Evolutionary conservation across 2,113 vertebrate species (phyloP), one percentile per base, ranked within the genome.

Genomic region (Fulica atra): DNA sequence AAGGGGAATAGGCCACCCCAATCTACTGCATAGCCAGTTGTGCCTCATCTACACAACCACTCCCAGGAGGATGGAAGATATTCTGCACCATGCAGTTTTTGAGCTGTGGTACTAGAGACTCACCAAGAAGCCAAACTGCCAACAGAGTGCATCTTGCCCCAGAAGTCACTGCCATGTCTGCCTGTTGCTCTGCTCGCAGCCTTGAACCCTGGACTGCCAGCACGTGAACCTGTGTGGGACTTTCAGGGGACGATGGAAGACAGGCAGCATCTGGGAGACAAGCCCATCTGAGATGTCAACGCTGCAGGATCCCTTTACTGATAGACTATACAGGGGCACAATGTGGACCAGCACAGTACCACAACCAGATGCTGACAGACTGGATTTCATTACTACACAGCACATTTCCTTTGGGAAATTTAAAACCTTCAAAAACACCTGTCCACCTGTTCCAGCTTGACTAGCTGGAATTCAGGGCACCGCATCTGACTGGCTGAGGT

Each of bases 281-380:
- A 77, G 60, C 9, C 31, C 35, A 28, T 10, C 10, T 3, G 0
- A 56, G 33, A 59, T 9, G 4, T 59, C 36, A 33, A 0, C 10
- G 29, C 19, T 68, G 25, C n/a, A 51, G 61, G 13, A 7, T 38
- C 7, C 17, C 42, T 70, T 74, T 50, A n/a, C n/a, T 7, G 19
- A 77, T 10, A 31, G 1, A 5, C 23, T 33, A 0, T 21, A 17
- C 46, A 28, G 2, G 9, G 17, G 44, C 54, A 77, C 35, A 77
- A 31, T 4, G 3, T 6, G 20, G 42, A 74, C 60, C 69, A 29
- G 51, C n/a, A 50, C 2, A 18, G 29, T 16, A 59, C 64, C 69
- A 29, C 9, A 23, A 31, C 19, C 64, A 78, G 69, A 73, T 14
- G 54, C 60, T 64, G 59, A 7, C 54, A 84, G 56, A 16, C 19